A percentile compares a stretch with the other conserved stretches of the same genome.
phyloP scores from a whole-genome alignment of 2,113 vertebrate species.

The Australoheros scitulus region DNA sequence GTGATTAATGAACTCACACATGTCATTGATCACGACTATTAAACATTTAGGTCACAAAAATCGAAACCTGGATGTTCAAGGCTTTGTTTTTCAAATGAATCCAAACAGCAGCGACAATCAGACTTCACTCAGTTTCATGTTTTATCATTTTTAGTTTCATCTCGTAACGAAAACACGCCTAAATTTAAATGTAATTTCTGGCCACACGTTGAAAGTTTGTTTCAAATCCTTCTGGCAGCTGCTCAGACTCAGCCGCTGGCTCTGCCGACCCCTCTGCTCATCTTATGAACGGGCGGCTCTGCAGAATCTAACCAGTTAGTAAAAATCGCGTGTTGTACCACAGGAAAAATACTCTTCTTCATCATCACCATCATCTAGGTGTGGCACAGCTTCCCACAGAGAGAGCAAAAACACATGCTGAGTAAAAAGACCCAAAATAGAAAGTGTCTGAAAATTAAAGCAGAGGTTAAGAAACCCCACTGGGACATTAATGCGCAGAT shows the following conservation, averaged over 20 bases:
- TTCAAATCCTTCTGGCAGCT: not conserved
- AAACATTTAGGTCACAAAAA: no score
- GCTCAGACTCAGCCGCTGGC: not conserved
- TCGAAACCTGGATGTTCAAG: no score
- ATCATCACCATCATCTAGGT: not conserved
- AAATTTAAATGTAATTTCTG: not conserved
- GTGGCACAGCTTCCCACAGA: not conserved
- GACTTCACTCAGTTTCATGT: not conserved
- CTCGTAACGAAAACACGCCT: not conserved
- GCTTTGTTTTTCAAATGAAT: no score
- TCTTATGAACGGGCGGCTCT: no score
- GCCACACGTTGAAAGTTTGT: no score
- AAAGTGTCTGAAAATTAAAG: not conserved
- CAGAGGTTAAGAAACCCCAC: not conserved
- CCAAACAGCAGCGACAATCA: no score
- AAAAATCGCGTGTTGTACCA: no score
- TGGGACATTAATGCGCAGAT: not conserved
- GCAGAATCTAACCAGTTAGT: not conserved
- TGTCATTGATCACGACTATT: no score
- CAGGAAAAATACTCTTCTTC: not conserved
- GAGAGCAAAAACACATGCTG: not conserved
- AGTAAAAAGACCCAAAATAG: not conserved
- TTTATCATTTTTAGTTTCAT: not conserved
- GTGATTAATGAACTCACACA: no score
- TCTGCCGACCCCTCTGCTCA: not conserved